phyloP scores from a whole-genome alignment of 2,888 invertebrate species.

The Drosophila anomelani region DNA sequence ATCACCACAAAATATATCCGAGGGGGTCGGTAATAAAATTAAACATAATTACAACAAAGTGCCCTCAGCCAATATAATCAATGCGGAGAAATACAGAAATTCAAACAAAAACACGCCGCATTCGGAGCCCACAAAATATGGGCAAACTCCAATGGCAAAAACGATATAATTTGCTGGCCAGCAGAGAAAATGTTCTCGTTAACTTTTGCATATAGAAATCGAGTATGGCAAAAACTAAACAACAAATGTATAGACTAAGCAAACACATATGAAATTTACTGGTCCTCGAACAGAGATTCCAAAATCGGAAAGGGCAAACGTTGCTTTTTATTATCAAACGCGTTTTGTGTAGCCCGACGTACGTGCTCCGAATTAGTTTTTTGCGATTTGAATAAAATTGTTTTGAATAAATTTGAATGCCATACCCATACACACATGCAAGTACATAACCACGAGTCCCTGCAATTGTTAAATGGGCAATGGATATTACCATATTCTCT shows the following conservation, averaged over 20 bases:
- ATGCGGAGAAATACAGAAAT: conserved; percentile 19
- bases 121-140: conserved; percentile 11
- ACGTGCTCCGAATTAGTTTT: conserved; percentile 78
- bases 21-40: conserved; percentile 63
- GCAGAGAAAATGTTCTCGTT: conserved; percentile 62
- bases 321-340: conserved; percentile 47
- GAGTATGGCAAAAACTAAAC: conserved; percentile 43
- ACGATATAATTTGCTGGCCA: conserved; percentile 68
- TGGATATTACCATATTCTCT: conserved; percentile 11
- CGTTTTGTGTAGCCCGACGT: conserved; percentile 43
- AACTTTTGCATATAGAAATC: conserved; percentile 42
- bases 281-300: conserved; percentile 14
- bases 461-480: conserved; percentile 35
- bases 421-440: conserved; percentile 34
- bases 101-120: conserved; percentile 17
- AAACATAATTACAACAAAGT: conserved; percentile 74
- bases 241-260: conserved; percentile 33
- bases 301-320: conserved; percentile 22
- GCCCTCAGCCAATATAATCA: conserved; percentile 30
- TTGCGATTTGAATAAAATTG: conserved; percentile 79
- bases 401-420: conserved; percentile 78
- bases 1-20: conserved; percentile 41
- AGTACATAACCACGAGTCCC: conserved; percentile 13
- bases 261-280: conserved; percentile 36
- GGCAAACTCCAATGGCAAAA: conserved; percentile 33